Base-by-base conservation (phyloP, 2,888 invertebrate species). In the Ommatoiulus sabulosus region DNA sequence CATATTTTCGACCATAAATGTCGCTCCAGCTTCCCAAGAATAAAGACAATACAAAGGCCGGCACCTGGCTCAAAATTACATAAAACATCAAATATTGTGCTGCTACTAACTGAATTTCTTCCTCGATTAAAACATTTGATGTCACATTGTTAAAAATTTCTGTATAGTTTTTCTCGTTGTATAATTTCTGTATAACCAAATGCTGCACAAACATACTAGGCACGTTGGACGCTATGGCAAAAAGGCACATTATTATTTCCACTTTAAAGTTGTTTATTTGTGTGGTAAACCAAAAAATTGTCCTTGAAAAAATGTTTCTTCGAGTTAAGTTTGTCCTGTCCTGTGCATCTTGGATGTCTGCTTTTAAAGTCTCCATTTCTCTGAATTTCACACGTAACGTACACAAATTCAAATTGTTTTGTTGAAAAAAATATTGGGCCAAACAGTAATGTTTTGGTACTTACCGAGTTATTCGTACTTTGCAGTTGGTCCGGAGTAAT, bases 1-100 rank as follows among this genome's bases (percentile, higher is more conserved):
- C 44, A 24, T 17, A 80, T 35, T 44, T n/a, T 1, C 87, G 63
- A 6, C 87, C 87, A 72, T 87, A 80, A 6, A 3, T 43, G 44
- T 87, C 87, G 43, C 87, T 87, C 87, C 87, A 87, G 3, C 6
- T n/a, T 12, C 84, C 84, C 88, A 88, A 43, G 80, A 84, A 84
- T n/a, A 88, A 43, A 80, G 88, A 35, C 12, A 88, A 15, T 3
- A 88, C 72, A 3, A 88, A 1, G 43, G 88, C 72, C 15, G 86
- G 86, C 43, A 86, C 12, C 44, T 86, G 52, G 15, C 52, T 12
- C 10, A 10, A 12, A 12, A 52, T 12, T 15, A 1, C 10, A 2
- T 15, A 52, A 52, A 52, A 4, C 15, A 15, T 10, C 2, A 52
- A 15, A 52, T 52, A 52, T 52, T 52, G 52, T 4, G 12, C 15